These are phyloP conservation scores for Platycheirus rosarum DNA, from an alignment of 2,888 invertebrate species.

Conservation along the genomic window DNA sequence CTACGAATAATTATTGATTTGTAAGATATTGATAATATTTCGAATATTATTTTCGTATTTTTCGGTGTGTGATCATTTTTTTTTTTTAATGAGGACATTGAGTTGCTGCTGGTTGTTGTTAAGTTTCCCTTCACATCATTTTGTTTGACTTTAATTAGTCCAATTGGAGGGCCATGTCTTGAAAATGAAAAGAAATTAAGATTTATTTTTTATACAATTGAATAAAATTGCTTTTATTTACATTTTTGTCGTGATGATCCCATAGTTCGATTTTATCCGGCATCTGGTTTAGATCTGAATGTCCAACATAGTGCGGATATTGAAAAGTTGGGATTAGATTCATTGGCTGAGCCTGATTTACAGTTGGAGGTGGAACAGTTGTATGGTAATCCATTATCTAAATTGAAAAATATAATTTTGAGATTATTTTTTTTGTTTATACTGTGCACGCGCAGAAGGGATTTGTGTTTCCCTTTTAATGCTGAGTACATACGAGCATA, in stretches of 20 bases:
- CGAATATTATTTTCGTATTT: slow-evolving; percentile 74
- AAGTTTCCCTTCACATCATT: slow-evolving; percentile 56
- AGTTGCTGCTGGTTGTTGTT: slow-evolving; percentile 26
- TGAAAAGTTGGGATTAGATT: slow-evolving; percentile 81
- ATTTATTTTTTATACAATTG: slow-evolving; percentile 5
- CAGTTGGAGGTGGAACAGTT: slow-evolving; percentile 79
- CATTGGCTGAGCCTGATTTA: slow-evolving; percentile 79
- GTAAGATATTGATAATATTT: slow-evolving; percentile 67
- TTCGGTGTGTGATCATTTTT: no score
- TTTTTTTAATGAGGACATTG: slow-evolving; percentile 47
- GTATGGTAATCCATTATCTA: slow-evolving; percentile 82
- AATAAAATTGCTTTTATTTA: slow-evolving; percentile 75
- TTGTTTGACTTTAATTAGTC: slow-evolving; percentile 75
- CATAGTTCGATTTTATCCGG: slow-evolving; percentile 82
- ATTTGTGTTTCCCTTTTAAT: no score
- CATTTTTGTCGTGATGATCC: slow-evolving; percentile 83
- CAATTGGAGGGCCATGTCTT: slow-evolving; percentile 81
- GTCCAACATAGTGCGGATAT: slow-evolving; percentile 80
- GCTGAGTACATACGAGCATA: no score
- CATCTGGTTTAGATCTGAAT: slow-evolving; percentile 79
- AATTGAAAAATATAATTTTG: slow-evolving; percentile 4
- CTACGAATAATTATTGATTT: slow-evolving; percentile 55
- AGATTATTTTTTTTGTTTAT: no score
- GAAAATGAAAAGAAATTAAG: neutral
- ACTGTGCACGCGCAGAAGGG: no score